Conservation (phyloP, 2,888 invertebrate species). For the Eupithecia dodoneata region DNA sequence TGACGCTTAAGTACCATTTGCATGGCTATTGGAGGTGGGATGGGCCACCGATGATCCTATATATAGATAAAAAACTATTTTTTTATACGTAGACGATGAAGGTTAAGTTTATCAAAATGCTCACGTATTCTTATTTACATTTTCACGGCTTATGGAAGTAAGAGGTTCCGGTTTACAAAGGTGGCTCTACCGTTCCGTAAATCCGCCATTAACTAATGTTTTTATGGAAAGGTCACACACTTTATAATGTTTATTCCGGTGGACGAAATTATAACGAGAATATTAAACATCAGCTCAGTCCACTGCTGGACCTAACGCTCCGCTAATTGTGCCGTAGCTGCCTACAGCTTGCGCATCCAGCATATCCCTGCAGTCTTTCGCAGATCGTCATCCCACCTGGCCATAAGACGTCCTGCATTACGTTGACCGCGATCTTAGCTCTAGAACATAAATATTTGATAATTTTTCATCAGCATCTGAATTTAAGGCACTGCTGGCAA, state of each 20-base stretch:
- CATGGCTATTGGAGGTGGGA: too few relatives aligned
- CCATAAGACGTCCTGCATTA: too few relatives aligned
- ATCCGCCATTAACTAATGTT: constrained; percentile 10
- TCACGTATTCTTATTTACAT: background rate
- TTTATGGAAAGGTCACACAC: background rate
- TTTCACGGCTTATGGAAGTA: constrained; percentile 24
- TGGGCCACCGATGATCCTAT: background rate
- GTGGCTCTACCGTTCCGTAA: constrained; percentile 22
- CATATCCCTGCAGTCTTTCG: too few relatives aligned
- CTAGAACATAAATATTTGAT: too few relatives aligned
- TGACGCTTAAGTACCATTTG: too few relatives aligned
- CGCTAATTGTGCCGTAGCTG: too few relatives aligned
- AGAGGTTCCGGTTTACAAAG: constrained; percentile 20
- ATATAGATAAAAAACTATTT: background rate
- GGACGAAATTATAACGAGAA: background rate
- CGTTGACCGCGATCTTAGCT: too few relatives aligned
- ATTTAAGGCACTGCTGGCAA: too few relatives aligned
- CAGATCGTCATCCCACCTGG: too few relatives aligned
- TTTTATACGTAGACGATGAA: background rate
- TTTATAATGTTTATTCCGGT: background rate
- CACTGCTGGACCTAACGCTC: background rate
- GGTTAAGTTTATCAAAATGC: background rate
- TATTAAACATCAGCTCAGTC: background rate
- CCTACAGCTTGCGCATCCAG: too few relatives aligned
- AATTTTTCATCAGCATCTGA: too few relatives aligned